Conservation (phyloP, 2,888 invertebrate genomes). For the Beris morrisii region DNA sequence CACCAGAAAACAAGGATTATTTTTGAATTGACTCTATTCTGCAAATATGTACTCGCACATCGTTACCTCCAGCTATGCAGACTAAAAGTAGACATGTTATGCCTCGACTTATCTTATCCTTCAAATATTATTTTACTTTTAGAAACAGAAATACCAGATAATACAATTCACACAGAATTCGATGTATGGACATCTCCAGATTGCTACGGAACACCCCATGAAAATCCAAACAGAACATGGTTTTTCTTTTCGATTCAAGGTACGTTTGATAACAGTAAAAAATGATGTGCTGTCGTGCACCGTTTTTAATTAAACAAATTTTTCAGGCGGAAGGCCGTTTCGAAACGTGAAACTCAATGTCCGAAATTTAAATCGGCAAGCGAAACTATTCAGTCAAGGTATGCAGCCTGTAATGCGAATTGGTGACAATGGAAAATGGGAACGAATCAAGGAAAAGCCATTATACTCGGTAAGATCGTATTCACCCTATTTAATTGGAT, state of each 20-base stretch:
- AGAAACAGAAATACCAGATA: constrained; percentile 33
- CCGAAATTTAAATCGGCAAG: constrained; percentile 85
- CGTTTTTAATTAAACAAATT: constrained; percentile 6
- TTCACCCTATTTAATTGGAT: background rate
- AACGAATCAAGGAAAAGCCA: constrained; percentile 78
- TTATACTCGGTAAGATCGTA: constrained; percentile 66
- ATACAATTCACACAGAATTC: constrained; percentile 67
- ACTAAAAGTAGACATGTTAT: too few species aligned
- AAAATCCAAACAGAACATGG: constrained; percentile 90
- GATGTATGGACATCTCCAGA: constrained; percentile 90
- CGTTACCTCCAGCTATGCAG: too few species aligned
- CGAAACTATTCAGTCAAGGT: constrained; percentile 88
- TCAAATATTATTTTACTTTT: background rate
- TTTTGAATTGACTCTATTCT: too few species aligned
- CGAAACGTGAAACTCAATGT: constrained; percentile 75
- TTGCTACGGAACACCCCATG: constrained; percentile 82
- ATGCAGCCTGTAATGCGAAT: constrained; percentile 81
- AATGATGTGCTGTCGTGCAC: too few species aligned
- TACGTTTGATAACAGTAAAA: constrained; percentile 42
- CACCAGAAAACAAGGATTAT: too few species aligned
- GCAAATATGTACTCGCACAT: too few species aligned
- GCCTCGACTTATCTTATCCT: too few species aligned
- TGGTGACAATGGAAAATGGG: constrained; percentile 81
- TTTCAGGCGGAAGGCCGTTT: constrained; percentile 58
- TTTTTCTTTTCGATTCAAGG: constrained; percentile 82